Evolutionary conservation across 2,888 invertebrate genomes (phyloP).

Genomic region (Lasioglossum oenotherae): DNA sequence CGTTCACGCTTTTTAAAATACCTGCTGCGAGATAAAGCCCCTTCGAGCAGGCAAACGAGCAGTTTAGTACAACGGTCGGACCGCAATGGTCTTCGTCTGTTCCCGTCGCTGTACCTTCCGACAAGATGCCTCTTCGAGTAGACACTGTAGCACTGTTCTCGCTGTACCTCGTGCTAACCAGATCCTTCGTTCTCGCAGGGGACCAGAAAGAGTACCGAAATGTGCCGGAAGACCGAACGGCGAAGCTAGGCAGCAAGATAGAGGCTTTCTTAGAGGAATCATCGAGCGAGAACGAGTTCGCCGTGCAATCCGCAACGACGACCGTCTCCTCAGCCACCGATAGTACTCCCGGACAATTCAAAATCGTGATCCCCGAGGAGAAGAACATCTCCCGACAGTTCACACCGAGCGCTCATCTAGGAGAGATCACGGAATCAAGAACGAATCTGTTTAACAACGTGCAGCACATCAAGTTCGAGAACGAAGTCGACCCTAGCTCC

Average conservation of each 20-base stretch:
- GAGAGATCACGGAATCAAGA: conserved; percentile 68
- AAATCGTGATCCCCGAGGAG: not conserved
- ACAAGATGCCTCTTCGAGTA: not conserved
- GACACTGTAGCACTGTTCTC: not conserved
- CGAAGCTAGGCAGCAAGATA: not conserved
- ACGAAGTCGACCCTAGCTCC: conserved; percentile 25
- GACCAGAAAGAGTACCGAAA: not conserved
- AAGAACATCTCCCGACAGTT: conserved; percentile 36
- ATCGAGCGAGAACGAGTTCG: not conserved
- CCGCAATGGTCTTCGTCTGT: conserved; percentile 41
- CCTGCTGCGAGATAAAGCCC: conserved; percentile 71
- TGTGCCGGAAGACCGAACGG: not conserved
- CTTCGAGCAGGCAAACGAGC: conserved; percentile 54
- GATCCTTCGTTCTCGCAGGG: not conserved
- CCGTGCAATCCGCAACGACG: conserved; percentile 11
- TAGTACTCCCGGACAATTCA: not conserved
- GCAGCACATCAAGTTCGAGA: conserved; percentile 71
- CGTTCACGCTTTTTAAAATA: conserved; percentile 80
- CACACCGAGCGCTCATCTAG: conserved; percentile 77
- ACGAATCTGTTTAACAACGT: conserved; percentile 70
- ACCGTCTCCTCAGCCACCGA: not conserved
- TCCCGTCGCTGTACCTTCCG: not conserved
- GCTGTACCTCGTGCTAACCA: not conserved
- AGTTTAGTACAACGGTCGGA: conserved; percentile 70
- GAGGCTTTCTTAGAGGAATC: conserved; percentile 20